Percentiles rank a stretch among this genome's conserved stretches.
phyloP scores from a whole-genome alignment of 2,113 vertebrate species.

The Notiomystis cincta region DNA sequence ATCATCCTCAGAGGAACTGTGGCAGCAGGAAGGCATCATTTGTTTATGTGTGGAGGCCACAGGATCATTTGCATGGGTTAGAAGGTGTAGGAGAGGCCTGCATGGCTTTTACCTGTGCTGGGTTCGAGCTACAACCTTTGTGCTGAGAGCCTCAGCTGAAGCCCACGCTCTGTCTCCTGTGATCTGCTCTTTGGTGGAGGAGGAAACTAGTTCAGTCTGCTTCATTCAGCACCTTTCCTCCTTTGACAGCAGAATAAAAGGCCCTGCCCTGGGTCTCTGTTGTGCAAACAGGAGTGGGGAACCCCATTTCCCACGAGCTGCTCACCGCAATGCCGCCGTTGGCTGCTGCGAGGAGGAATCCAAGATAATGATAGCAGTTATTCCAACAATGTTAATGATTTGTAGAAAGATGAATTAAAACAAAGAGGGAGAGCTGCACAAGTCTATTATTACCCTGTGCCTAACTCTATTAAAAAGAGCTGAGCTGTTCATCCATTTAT shows the following conservation, averaged over 20 bases:
- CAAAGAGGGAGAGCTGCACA: constrained; percentile 51
- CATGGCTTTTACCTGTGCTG: not conserved
- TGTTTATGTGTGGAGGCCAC: not conserved
- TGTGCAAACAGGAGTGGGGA: not conserved
- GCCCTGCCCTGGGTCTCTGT: not conserved
- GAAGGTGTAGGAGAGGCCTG: not conserved
- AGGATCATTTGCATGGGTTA: not conserved
- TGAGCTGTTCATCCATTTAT: constrained; percentile 74
- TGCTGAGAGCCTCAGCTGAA: not conserved
- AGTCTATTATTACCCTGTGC: constrained; percentile 66
- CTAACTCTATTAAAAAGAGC: constrained; percentile 73
- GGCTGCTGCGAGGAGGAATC: not conserved
- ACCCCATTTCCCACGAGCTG: not conserved
- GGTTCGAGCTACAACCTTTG: not conserved
- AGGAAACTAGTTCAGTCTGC: not conserved
- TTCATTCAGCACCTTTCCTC: not conserved
- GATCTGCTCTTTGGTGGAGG: not conserved
- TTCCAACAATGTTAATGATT: constrained; percentile 72
- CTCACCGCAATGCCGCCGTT: not conserved
- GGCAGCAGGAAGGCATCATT: not conserved
- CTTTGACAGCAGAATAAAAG: not conserved
- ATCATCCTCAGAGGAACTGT: not conserved
- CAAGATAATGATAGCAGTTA: constrained; percentile 65
- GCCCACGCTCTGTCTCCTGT: not conserved
- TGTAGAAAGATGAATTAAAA: constrained; percentile 74